Percentiles rank a stretch among this genome's conserved stretches.
Evolutionary conservation across 2,888 invertebrate species (phyloP).

Genomic region (Cacoxenus indagator): DNA sequence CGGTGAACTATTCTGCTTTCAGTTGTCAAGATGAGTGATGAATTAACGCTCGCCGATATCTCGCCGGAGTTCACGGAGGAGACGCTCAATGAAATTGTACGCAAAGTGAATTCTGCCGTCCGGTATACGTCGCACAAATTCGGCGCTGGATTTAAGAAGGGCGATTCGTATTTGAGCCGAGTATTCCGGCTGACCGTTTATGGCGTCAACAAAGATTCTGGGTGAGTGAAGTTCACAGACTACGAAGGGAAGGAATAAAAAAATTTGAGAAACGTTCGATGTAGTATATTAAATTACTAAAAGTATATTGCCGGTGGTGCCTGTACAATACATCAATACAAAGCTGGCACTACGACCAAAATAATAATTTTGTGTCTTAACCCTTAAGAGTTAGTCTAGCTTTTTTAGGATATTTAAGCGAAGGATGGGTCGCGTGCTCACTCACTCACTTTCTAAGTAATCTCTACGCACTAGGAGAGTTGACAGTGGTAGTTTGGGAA

Average conservation of each 20-base stretch:
- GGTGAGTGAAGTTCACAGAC: conserved; percentile 37
- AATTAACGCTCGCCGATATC: conserved; percentile 57
- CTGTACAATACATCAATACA: no score
- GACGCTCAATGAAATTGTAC: conserved; percentile 69
- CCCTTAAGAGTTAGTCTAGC: no score
- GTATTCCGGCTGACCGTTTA: conserved; percentile 75
- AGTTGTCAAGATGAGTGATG: conserved; percentile 38
- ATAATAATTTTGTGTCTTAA: background rate
- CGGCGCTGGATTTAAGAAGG: conserved; percentile 73
- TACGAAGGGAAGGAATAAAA: background rate
- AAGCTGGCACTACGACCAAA: no score
- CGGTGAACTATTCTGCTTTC: background rate
- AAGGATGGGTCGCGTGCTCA: no score
- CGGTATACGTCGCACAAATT: conserved; percentile 70
- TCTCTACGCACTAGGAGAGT: no score
- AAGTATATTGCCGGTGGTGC: no score
- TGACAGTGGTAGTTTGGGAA: no score
- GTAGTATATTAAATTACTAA: no score
- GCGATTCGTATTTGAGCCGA: conserved; percentile 80
- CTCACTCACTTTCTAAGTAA: no score
- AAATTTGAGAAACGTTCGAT: no score
- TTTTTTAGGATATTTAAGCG: no score
- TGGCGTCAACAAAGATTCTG: conserved; percentile 62
- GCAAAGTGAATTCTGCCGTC: conserved; percentile 60
- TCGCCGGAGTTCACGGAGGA: conserved; percentile 69